Base-by-base conservation (phyloP, 1,140 invertebrate species). In the Drosophila saltans region DNA sequence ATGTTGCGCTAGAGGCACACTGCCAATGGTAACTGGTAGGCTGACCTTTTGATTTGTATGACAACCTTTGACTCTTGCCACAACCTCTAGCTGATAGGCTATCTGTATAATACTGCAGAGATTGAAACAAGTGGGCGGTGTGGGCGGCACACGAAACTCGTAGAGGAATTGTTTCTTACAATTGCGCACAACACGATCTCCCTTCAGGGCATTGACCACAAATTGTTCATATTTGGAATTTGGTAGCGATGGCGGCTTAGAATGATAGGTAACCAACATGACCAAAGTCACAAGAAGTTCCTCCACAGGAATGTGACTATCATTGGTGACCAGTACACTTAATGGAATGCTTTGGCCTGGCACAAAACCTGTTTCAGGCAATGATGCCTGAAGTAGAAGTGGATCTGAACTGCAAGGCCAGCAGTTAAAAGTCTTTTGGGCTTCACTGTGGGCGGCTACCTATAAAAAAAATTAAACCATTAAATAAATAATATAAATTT, bases 91-190 rank as follows among this genome's bases (percentile, higher is more conserved):
- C 74, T 94, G 93, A 92, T 96, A 96, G 72, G 94, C 94, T 60
- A 96, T 92, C 90, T 96, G 95, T 63, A 96, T 96, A 45, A 96
- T 94, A 41, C 93, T 93, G 76, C 96, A 96, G 73, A 95, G 94
- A n/a, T 94, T 92, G 90, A 96, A 95, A 52, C 86, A 90, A 2
- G 95, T 95, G 0, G 95, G 95, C 8, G 96, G 95, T 74, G 96
- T 88, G 11, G 95, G 93, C 1, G 95, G 95, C 30, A 96, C 92
- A 21, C 93, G 92, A 24, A 96, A 43, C 7, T 52, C 66, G 28
- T 83, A 86, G n/a, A 45, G 69, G 33, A 81, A 91, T 26, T 81
- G 68, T 57, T 86, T 89, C 48, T 76, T 86, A 76, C 77, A 82
- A 58, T 90, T 75, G n/a, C 80, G 62, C 21, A 45, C 64, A 1